These are phyloP conservation scores for Drosophila anomalata DNA, from an alignment of 2,888 invertebrate genomes.

Conservation along the genomic window DNA sequence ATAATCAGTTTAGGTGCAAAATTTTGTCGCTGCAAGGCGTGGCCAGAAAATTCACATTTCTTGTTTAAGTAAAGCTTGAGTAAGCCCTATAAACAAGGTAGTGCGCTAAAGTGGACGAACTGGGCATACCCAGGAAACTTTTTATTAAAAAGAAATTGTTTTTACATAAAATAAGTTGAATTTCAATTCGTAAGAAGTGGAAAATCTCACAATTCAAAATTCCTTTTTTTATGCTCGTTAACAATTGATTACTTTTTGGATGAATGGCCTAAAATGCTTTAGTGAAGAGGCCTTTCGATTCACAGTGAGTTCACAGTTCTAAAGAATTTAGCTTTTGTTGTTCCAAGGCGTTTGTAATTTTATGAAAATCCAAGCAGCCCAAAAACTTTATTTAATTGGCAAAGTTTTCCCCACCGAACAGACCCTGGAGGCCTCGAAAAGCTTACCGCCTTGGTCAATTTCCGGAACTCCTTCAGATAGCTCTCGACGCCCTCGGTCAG, in stretches of 20 bases:
- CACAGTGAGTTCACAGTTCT: conserved; percentile 36
- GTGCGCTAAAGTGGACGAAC: conserved; percentile 1
- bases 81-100: conserved; percentile 13
- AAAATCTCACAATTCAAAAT: background rate
- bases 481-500: conserved; percentile 94
- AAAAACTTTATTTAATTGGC: conserved; percentile 73
- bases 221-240: background rate
- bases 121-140: conserved; percentile 14
- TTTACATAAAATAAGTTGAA: background rate
- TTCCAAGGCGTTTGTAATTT: conserved; percentile 60
- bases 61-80: conserved; percentile 36
- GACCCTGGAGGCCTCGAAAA: conserved; percentile 24
- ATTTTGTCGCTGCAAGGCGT: conserved; percentile 66
- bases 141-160: background rate
- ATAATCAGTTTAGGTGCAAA: conserved; percentile 81
- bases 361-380: conserved; percentile 60
- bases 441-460: conserved; percentile 88
- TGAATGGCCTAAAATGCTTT: conserved; percentile 6
- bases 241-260: background rate
- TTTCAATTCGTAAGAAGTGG: background rate
- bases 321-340: conserved; percentile 63
- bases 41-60: conserved; percentile 63
- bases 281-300: conserved; percentile 9
- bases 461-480: conserved; percentile 91
- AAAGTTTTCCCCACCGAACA: conserved; percentile 52